Evolutionary conservation across 1,140 invertebrate genomes (phyloP), one percentile per base, ranked within the genome.

Genomic region (Danaus plexippus): DNA sequence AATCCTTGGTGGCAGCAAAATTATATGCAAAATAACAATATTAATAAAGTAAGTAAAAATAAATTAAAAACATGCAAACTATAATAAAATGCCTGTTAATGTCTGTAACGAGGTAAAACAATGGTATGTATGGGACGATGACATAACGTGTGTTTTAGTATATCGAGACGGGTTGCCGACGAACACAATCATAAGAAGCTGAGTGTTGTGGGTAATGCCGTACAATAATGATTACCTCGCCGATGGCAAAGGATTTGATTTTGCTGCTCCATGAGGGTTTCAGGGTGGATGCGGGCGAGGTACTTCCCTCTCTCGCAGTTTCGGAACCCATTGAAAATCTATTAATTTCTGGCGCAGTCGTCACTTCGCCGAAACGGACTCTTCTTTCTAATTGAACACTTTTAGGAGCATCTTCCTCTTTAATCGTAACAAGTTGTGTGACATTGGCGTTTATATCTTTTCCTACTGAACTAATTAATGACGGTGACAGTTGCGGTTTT

Each of bases 181-280:
- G 81, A 86, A 86, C 83, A 86, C 83, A 86, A 86, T 80, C 80
- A 83, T 77, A 86, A 86, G 66, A 85, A 86, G 81, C 81, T 69
- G 77, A 73, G 71, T 81, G 67, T 72, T 59, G 67, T 73, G 69
- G 71, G 62, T 77, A 71, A 80, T 81, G 75, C 76, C 83, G 76
- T 77, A 80, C 69, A 74, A 71, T 76, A 67, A 78, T 79, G 69
- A 70, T 86, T 86, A 86, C 83, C 83, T 86, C 83, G 83, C 83
- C 83, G 80, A 79, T 77, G 80, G 83, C 83, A 72, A 85, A 85
- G 81, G 83, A 73, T 87, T 87, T 85, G 73, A 77, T 71, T 82
- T 83, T 80, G 78, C 76, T 85, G 81, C 77, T 87, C 83, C 80
- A 79, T 77, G 77, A 75, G 73, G 81, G 83, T 78, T 75, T 82